Percentiles rank a stretch among this genome's conserved stretches.
Conservation (phyloP, 2,113 vertebrate species). For the Anguilla rostrata region DNA sequence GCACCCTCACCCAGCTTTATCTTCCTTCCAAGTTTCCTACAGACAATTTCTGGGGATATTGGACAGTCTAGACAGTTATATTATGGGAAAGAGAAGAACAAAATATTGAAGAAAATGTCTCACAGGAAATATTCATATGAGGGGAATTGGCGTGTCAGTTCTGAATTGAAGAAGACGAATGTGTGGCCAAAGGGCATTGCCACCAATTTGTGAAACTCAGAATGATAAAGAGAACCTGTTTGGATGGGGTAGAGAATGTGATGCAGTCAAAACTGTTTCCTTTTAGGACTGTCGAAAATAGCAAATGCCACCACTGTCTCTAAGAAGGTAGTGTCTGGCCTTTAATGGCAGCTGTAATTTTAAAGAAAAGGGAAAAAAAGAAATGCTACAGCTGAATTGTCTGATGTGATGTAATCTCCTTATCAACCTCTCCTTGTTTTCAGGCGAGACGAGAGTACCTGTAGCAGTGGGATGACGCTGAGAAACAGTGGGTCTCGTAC, state of each 20-base stretch:
- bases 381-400: conserved; percentile 2
- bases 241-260: neutral
- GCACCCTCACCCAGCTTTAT: no score
- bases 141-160: no score
- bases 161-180: no score
- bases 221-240: neutral
- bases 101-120: no score
- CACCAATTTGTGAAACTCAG: neutral
- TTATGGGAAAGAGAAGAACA: no score
- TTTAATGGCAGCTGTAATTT: neutral
- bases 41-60: no score
- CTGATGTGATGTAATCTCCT: conserved; percentile 33
- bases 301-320: neutral
- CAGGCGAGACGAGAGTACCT: neutral
- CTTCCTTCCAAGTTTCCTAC: no score
- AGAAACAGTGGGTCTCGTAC: neutral
- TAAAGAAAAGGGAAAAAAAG: neutral
- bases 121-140: no score
- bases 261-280: neutral
- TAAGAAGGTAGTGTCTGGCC: neutral
- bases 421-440: conserved; percentile 24
- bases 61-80: no score
- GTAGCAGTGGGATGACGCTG: neutral
- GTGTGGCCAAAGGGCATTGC: neutral
- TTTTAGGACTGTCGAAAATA: neutral